Evolutionary conservation across 2,888 invertebrate genomes (phyloP), one percentile per base, ranked within the genome.

Genomic region (Chymomyza procnemis): DNA sequence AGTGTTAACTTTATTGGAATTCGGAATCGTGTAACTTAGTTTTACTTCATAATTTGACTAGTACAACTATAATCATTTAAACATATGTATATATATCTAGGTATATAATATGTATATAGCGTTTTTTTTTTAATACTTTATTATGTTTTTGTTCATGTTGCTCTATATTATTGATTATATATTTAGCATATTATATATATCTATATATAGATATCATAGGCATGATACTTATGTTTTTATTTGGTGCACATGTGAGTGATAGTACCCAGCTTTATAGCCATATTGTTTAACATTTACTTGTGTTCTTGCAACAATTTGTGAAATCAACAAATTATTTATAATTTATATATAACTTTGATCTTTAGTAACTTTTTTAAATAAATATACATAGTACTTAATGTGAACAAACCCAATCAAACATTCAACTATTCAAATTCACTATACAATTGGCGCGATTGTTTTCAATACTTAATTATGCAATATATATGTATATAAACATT

Each of bases 21-120:
- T 26, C 34, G 26, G 16, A 12, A 41, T 12, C 34, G 1, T 41
- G 9, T 57, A 22, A 21, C 55, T 55, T 55, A 22, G 19, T 21
- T 55, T 81, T 72, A 84, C 72, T 84, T 78, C 59, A 81, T 81
- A 84, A 84, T 72, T 81, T 81, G 81, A 81, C 81, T 81, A 81
- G 81, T 78, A 81, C 74, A 69, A 71, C 81, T 84, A 81, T 70
- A 73, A 64, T 71, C 26, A 26, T 26, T 79, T 74, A 69, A 79
- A 74, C 78, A 78, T 78, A 52, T 64, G 8, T 65, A 74, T 76
- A 78, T 78, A 52, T 64, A 26, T 65, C 34, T 41, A 41, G 34
- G 34, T 41, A 41, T 41, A 41, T 41, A 41, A 41, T 41, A 41
- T 41, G 34, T 50, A 50, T 50, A 50, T 50, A 18, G 6, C 50